Evolutionary conservation across 2,113 vertebrate species (phyloP).

Genomic region (Takifugu bimaculatus): DNA sequence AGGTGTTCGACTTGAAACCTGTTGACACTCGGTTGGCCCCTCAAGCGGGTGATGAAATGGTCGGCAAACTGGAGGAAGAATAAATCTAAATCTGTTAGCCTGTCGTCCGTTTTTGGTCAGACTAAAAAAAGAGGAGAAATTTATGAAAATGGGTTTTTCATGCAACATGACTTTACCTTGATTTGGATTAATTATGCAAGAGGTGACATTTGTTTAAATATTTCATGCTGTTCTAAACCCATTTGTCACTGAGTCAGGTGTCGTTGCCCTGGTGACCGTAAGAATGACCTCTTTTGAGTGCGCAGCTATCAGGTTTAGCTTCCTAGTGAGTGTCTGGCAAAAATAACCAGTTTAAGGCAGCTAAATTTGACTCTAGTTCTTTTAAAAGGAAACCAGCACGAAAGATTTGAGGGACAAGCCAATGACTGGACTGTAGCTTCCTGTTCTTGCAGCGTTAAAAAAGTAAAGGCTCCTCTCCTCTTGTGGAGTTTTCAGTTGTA

Average conservation of each 20-base stretch:
- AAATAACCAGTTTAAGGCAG: slow-evolving; percentile 61
- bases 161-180: too few relatives aligned
- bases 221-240: too few relatives aligned
- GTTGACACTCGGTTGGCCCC: slow-evolving; percentile 10
- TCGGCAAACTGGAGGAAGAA: too few relatives aligned
- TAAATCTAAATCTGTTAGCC: too few relatives aligned
- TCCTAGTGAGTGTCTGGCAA: slow-evolving; percentile 50
- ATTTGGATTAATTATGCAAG: too few relatives aligned
- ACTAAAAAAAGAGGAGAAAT: too few relatives aligned
- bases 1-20: slow-evolving; percentile 16
- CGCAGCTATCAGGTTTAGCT: slow-evolving; percentile 35
- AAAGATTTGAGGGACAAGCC: neutral
- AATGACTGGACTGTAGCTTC: neutral
- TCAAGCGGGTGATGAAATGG: neutral
- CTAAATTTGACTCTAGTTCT: slow-evolving; percentile 56
- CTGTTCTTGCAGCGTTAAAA: too few relatives aligned
- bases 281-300: slow-evolving; percentile 33
- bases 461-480: too few relatives aligned
- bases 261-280: slow-evolving; percentile 18
- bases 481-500: too few relatives aligned
- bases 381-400: slow-evolving; percentile 42
- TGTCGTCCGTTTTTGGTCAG: too few relatives aligned
- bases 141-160: too few relatives aligned
- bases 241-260: slow-evolving; percentile 19
- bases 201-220: too few relatives aligned